phyloP scores from a whole-genome alignment of 2,113 vertebrate species.

The Xenopus laevis region DNA sequence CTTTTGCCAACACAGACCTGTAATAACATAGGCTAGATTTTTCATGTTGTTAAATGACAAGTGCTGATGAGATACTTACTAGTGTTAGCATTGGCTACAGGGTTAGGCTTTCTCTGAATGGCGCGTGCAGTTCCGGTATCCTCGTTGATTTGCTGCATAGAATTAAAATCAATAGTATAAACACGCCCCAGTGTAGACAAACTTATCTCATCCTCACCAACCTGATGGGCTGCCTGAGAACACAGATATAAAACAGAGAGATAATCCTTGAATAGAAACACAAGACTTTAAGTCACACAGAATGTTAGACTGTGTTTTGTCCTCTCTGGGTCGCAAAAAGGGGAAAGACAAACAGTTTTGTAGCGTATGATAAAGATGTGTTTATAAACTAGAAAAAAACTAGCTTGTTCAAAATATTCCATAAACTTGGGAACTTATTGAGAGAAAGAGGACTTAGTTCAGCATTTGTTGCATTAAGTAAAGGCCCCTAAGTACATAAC shows the following conservation, averaged over 20 bases:
- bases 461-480: no score
- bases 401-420: no score
- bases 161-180: constrained; percentile 99
- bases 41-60: no score
- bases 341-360: background rate
- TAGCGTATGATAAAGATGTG: no score
- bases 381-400: no score
- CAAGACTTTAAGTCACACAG: constrained; percentile 31
- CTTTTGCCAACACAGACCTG: no score
- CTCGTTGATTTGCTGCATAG: constrained; percentile 99
- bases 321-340: constrained; percentile 23
- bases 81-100: constrained; percentile 91
- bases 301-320: constrained; percentile 33
- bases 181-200: constrained; percentile 96
- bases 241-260: constrained; percentile 59
- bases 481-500: no score
- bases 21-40: no score
- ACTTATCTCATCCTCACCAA: constrained; percentile 98
- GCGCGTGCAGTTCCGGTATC: constrained; percentile 98
- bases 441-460: no score
- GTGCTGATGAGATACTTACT: constrained; percentile 69
- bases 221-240: constrained; percentile 95
- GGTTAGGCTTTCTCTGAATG: constrained; percentile 98
- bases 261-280: constrained; percentile 40
- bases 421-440: no score